Percentiles rank a stretch among this genome's conserved stretches.
These are phyloP conservation scores for Aplidium turbinatum DNA, from an alignment of 23 tunicate genomes.

Conservation along the genomic window DNA sequence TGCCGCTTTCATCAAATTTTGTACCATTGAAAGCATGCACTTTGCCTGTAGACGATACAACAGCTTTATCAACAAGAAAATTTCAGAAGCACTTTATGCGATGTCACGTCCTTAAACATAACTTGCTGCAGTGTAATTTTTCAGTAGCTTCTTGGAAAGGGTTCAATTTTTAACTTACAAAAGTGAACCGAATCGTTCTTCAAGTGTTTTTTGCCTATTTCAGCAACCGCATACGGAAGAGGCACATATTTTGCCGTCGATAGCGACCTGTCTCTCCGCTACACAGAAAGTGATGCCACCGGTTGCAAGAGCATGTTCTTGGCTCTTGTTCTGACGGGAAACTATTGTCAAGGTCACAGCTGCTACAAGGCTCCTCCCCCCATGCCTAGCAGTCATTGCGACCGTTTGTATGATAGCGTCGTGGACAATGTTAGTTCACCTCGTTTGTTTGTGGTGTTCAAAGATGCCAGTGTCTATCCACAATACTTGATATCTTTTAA, in stretches of 20 bases:
- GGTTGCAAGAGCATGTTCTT: conserved; percentile 29
- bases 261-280: conserved; percentile 21
- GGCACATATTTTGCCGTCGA: conserved; percentile 53
- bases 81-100: too few relatives aligned
- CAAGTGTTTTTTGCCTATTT: too few relatives aligned
- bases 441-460: conserved; percentile 49
- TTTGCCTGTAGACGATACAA: too few relatives aligned
- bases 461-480: conserved; percentile 58
- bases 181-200: too few relatives aligned
- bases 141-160: too few relatives aligned
- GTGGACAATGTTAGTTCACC: conserved; percentile 31
- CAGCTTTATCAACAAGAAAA: too few relatives aligned
- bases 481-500: conserved; percentile 39
- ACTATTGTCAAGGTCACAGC: conserved; percentile 37
- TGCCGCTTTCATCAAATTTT: too few relatives aligned
- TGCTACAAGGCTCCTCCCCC: conserved; percentile 32
- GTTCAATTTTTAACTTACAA: too few relatives aligned
- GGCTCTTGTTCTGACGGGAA: conserved; percentile 59
- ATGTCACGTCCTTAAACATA: too few relatives aligned
- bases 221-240: conserved; percentile 49
- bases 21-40: too few relatives aligned
- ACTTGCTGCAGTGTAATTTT: too few relatives aligned
- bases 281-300: neutral
- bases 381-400: neutral
- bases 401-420: conserved; percentile 39